Evolutionary conservation across 2,888 invertebrate genomes (phyloP).

Genomic region (Eupithecia centaureata): DNA sequence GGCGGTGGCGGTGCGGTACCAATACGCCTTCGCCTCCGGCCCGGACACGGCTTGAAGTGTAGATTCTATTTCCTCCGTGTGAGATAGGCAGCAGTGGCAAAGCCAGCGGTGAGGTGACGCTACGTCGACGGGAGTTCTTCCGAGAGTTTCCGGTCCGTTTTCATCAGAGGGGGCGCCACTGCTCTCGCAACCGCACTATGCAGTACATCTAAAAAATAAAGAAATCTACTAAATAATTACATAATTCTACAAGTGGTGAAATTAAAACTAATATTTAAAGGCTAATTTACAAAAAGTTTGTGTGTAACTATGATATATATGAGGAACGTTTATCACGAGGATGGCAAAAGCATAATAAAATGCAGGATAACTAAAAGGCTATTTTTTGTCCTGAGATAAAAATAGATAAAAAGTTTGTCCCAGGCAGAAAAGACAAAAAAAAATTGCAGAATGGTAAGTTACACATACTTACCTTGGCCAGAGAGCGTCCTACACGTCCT

Average conservation of each 20-base stretch:
- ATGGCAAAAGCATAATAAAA: no score
- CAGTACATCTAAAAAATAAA: neutral
- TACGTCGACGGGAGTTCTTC: neutral
- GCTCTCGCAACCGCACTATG: neutral
- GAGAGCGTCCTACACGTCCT: no score
- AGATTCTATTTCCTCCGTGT: slow-evolving; percentile 3
- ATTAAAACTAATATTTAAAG: neutral
- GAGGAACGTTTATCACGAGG: no score
- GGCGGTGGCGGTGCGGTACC: no score
- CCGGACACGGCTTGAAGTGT: no score
- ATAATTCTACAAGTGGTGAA: neutral
- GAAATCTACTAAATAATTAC: neutral
- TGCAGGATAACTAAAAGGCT: neutral
- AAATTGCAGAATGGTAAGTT: no score
- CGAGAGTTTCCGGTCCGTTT: neutral
- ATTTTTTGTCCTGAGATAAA: neutral
- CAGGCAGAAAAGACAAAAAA: no score
- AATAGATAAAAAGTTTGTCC: no score
- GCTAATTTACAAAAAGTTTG: no score
- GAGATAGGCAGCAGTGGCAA: neutral
- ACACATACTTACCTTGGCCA: no score
- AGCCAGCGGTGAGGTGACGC: neutral
- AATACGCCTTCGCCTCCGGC: no score
- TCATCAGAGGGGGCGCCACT: neutral
- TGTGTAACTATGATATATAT: no score